Conservation (phyloP, 1,140 invertebrate genomes). For the Panonychus citri region DNA sequence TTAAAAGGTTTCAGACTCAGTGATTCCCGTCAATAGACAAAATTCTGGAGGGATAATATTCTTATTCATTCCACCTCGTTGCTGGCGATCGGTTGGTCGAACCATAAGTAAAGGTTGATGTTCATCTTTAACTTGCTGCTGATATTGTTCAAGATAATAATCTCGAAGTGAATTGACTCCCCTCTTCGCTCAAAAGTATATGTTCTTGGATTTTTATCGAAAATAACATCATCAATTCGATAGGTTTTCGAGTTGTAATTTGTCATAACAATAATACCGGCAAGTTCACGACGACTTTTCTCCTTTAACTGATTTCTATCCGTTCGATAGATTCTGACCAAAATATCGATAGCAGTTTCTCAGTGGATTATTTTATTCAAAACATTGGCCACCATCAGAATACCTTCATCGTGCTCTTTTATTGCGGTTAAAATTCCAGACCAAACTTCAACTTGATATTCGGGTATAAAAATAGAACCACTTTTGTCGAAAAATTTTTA, state of each 20-base stretch:
- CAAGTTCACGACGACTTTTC: neutral
- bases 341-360: constrained; percentile 14
- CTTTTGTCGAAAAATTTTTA: constrained; percentile 1
- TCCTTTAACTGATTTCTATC: constrained; percentile 2
- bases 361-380: constrained; percentile 43
- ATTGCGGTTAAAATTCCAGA: constrained; percentile 40
- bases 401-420: constrained; percentile 41
- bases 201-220: constrained; percentile 20
- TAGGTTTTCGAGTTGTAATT: constrained; percentile 29
- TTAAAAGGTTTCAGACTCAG: constrained; percentile 21
- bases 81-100: neutral
- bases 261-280: constrained; percentile 22
- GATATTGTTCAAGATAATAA: constrained; percentile 24
- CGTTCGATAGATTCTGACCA: neutral
- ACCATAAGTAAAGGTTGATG: constrained; percentile 21
- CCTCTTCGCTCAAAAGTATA: constrained; percentile 19
- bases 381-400: constrained; percentile 48
- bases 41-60: constrained; percentile 20
- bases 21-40: constrained; percentile 22
- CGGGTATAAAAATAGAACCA: neutral
- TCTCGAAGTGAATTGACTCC: constrained; percentile 17
- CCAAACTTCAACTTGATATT: constrained; percentile 13
- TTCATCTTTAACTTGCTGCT: constrained; percentile 19
- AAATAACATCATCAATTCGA: constrained; percentile 26
- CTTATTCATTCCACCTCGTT: neutral